Percentiles rank a stretch among this genome's conserved stretches.
Conservation (phyloP, 37 sponge, comb jelly and placozoan species). For the Beroe forskalii region DNA sequence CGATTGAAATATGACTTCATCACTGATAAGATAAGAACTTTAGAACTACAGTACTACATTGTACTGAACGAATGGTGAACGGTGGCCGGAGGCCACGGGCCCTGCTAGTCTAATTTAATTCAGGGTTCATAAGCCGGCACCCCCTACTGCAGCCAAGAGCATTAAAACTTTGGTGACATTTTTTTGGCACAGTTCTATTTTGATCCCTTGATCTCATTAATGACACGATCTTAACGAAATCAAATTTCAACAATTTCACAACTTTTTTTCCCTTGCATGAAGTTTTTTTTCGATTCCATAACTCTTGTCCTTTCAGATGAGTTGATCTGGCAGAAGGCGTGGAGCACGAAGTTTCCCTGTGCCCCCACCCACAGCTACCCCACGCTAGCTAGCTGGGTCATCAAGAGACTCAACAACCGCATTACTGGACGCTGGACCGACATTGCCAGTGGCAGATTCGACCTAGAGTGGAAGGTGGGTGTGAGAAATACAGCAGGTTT, state of each 20-base stretch:
- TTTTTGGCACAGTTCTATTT: no score
- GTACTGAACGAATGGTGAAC: no score
- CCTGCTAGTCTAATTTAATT: no score
- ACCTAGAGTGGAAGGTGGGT: constrained; percentile 48
- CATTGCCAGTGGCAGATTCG: constrained; percentile 44
- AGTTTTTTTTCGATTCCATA: not conserved
- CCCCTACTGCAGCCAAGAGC: no score
- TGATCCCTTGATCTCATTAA: not conserved
- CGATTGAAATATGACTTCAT: no score
- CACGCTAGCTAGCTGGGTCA: constrained; percentile 57
- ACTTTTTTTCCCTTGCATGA: not conserved
- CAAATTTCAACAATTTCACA: not conserved
- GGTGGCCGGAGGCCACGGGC: no score
- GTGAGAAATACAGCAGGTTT: no score
- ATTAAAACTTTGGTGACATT: no score
- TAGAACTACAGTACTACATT: no score
- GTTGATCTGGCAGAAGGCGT: constrained; percentile 35
- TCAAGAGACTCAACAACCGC: constrained; percentile 45
- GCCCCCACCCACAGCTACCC: constrained; percentile 56
- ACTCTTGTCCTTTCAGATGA: constrained; percentile 6
- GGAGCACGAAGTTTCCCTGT: constrained; percentile 46
- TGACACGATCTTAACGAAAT: not conserved
- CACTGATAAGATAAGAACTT: no score
- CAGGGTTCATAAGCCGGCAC: no score
- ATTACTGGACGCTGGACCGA: constrained; percentile 47